Evolutionary conservation across 2,113 vertebrate species (phyloP).

Genomic region (Catharus minimus): DNA sequence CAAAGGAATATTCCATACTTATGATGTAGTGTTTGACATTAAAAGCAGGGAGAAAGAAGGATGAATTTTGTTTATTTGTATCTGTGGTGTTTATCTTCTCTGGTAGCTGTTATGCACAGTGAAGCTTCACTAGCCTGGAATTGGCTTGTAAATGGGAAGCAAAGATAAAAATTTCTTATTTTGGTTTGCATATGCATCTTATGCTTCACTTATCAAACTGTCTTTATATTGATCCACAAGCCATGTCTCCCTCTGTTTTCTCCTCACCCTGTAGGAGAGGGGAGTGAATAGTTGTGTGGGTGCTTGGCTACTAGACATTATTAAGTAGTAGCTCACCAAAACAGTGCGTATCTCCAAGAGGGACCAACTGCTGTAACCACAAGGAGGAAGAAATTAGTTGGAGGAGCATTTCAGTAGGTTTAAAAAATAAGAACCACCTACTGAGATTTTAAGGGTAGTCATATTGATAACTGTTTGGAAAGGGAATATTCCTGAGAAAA

Average conservation of each 20-base stretch:
- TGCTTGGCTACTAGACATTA: not conserved
- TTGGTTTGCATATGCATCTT: not conserved
- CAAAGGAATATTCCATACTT: not conserved
- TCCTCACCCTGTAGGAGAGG: not conserved
- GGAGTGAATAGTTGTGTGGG: not conserved
- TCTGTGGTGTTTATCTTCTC: not conserved
- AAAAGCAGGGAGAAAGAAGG: not conserved
- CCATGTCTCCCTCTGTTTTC: not conserved
- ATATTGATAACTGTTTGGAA: not conserved
- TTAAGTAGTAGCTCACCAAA: not conserved
- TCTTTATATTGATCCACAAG: not conserved
- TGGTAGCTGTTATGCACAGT: fast-evolving
- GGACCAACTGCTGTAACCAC: not conserved
- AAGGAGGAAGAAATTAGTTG: not conserved
- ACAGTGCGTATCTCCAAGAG: not conserved
- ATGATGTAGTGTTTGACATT: not conserved
- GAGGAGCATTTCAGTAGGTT: not conserved
- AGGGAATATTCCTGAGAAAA: not conserved
- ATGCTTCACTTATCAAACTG: not conserved
- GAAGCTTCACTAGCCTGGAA: not conserved
- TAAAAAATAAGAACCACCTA: not conserved
- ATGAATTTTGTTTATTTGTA: not conserved
- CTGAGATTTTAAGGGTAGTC: not conserved
- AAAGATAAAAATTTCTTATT: not conserved
- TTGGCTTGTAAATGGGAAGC: not conserved